Conservation (phyloP, 2,888 invertebrate genomes). For the Pemphredon lugubris region DNA sequence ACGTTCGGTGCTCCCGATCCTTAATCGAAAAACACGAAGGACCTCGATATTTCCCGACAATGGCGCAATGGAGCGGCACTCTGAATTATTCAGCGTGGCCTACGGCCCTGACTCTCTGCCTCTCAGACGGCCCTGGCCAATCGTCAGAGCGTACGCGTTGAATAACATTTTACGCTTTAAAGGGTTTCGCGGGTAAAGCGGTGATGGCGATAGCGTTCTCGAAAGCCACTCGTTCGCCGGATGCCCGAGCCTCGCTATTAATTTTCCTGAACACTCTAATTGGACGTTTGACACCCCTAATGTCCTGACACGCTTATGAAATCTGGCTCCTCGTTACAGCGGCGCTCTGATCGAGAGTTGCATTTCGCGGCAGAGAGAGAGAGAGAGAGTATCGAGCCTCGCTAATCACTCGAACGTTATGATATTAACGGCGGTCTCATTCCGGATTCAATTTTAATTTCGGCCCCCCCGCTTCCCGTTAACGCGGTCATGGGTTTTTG, state of each 20-base stretch:
- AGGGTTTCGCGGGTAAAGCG: constrained; percentile 4
- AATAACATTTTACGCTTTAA: constrained; percentile 42
- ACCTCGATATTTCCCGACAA: constrained; percentile 56
- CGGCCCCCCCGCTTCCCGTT: constrained; percentile 11
- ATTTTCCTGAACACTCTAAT: constrained; percentile 57
- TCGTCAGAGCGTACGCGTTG: constrained; percentile 30
- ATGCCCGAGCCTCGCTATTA: constrained; percentile 43
- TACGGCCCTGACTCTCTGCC: constrained; percentile 46
- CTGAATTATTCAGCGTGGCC: constrained; percentile 65
- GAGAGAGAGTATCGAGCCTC: constrained; percentile 29
- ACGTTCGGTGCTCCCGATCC: constrained; percentile 55
- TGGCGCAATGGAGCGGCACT: constrained; percentile 44
- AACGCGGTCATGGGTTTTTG: constrained; percentile 26
- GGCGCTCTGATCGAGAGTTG: constrained; percentile 33
- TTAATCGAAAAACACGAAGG: constrained; percentile 57
- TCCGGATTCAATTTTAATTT: constrained; percentile 49
- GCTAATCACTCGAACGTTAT: constrained; percentile 34
- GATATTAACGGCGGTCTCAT: constrained; percentile 38
- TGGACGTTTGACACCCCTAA: constrained; percentile 62
- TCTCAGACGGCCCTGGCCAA: constrained; percentile 41
- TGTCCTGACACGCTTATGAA: constrained; percentile 53
- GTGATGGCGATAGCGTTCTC: constrained; percentile 41
- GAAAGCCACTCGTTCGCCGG: constrained; percentile 36
- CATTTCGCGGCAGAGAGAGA: too few relatives aligned
- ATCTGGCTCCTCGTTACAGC: constrained; percentile 44